Evolutionary conservation across 2,888 invertebrate species (phyloP), one percentile per base, ranked within the genome.

Genomic region (Eremobia ochroleuca): DNA sequence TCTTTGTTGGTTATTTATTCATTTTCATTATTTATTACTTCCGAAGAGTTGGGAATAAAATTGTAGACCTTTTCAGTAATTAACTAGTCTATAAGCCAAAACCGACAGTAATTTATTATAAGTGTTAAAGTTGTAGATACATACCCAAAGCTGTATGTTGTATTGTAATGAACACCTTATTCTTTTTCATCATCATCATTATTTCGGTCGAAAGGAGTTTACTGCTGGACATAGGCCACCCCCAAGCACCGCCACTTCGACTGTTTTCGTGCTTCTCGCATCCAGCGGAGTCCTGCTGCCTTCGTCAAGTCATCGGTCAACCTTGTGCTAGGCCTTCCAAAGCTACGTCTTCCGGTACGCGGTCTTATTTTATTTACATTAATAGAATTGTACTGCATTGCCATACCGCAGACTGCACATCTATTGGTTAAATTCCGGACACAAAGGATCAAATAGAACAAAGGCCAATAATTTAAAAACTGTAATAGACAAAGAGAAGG

Each of bases 11-110:
- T 55, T 37, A 62, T 62, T 67, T 67, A 78, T 52, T 55, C 4
- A 46, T 71, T 78, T 34, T 58, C 9, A 68, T 68, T 77, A 71
- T 40, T 43, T 59, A 77, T 62, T 69, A 64, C 62, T 46, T 64
- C 62, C 61, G 61, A 49, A 40, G 46, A 71, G 37, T 79, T 62
- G 61, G 40, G 2, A 46, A 80, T 80, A 25, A 43, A 58, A 52
- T 28, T 55, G 13, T 49, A 13, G 2, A 52, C 8, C 25, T 58
- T 65, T 73, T 65, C 46, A 40, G 31, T 62, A 78, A 64, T 40
- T 0, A 46, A 55, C 1, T 49, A 64, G 40, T 55, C 21, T 49
- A 43, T n/a, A 31, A 37, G 3, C 52, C 21, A 9, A 49, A 64
- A 21, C n/a, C 11, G 25, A 55, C 21, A 31, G 13, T 8, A 64